Conservation (phyloP, 2,888 invertebrate genomes). For the Machimus rusticus region DNA sequence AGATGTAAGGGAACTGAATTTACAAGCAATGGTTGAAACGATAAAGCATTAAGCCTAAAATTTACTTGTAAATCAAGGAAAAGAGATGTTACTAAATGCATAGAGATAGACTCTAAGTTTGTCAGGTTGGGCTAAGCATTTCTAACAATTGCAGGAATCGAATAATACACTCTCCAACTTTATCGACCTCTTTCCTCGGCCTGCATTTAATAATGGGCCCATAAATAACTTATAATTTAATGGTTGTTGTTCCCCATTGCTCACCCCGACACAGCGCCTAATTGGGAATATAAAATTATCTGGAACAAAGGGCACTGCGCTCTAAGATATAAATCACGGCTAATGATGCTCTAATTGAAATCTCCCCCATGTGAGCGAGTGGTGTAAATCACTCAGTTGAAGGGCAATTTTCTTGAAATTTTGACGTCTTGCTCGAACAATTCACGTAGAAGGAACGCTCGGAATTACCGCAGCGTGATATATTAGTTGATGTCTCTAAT, state of each 20-base stretch:
- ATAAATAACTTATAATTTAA: conserved; percentile 13
- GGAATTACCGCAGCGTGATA: not conserved
- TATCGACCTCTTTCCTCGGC: not conserved
- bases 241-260: not conserved
- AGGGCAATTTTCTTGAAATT: conserved; percentile 16
- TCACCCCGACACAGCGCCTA: not conserved
- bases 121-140: not conserved
- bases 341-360: conserved; percentile 40
- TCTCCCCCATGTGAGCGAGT: not conserved
- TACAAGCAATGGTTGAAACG: not conserved
- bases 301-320: not conserved
- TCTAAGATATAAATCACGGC: conserved; percentile 29
- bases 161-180: not conserved
- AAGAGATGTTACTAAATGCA: not conserved
- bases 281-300: not conserved
- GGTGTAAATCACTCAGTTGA: conserved; percentile 22
- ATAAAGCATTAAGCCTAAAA: not conserved
- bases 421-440: conserved; percentile 28
- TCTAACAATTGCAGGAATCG: not conserved
- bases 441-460: not conserved
- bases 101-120: not conserved
- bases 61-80: not conserved
- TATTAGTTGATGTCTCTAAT: conserved; percentile 34
- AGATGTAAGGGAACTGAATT: too few species aligned
- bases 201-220: not conserved